Percentiles rank a stretch among this genome's conserved stretches.
phyloP scores from a whole-genome alignment of 2,797 vertebrate genomes.

The Heteromormyrus szaboi region DNA sequence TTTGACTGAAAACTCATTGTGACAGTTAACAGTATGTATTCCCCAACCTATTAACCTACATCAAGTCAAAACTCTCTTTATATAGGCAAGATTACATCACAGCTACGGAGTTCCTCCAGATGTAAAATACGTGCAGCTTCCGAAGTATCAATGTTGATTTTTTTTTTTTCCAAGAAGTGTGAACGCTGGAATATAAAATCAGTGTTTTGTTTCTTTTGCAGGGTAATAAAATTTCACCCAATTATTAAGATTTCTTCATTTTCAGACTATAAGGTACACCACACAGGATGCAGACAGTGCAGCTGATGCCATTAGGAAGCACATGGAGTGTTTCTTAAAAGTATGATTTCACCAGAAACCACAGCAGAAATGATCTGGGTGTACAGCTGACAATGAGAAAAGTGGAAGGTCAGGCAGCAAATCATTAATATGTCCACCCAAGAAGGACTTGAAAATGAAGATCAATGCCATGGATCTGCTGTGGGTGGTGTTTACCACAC shows the following conservation, averaged over 20 bases:
- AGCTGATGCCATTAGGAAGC: neutral
- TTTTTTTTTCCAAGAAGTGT: neutral
- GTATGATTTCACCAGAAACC: neutral
- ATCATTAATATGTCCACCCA: neutral
- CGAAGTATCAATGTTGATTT: neutral
- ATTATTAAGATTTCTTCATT: neutral
- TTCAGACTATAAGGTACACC: neutral
- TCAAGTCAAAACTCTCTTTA: neutral
- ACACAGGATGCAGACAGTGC: neutral
- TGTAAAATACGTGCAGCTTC: neutral
- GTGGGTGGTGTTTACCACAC: neutral
- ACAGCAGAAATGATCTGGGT: neutral
- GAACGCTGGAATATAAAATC: neutral
- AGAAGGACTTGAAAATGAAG: neutral
- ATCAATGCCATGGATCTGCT: neutral
- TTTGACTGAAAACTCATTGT: neutral
- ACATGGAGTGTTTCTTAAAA: neutral
- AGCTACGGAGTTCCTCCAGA: neutral
- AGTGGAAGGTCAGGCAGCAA: neutral
- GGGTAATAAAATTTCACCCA: neutral
- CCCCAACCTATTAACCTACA: neutral
- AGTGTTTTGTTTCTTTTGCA: neutral
- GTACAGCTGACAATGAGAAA: neutral
- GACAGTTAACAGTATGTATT: neutral
- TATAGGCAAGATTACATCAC: neutral